phyloP scores from a whole-genome alignment of 2,113 vertebrate species.

The Oryctolagus cuniculus region mOryCun1.1 NC_091435.1:171022001-171022500 shows the following conservation, averaged over 20 bases:
- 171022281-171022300: background rate
- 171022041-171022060: background rate
- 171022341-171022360: background rate
- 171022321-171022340: background rate
- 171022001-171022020: background rate
- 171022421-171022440: background rate
- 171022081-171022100: background rate
- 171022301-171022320: background rate
- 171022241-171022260: background rate
- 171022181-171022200: slow-evolving; percentile 19
- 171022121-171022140: background rate
- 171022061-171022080: background rate
- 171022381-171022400: background rate
- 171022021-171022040: background rate
- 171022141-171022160: background rate
- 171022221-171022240: background rate
- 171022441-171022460: background rate
- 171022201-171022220: background rate
- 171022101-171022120: background rate
- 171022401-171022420: background rate
- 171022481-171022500: background rate
- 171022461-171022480: slow-evolving; percentile 24
- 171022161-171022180: background rate
- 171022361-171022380: background rate
- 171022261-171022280: background rate